These are phyloP conservation scores for Piprites chloris DNA, from an alignment of 2,113 vertebrate genomes.

Conservation along the genomic window DNA sequence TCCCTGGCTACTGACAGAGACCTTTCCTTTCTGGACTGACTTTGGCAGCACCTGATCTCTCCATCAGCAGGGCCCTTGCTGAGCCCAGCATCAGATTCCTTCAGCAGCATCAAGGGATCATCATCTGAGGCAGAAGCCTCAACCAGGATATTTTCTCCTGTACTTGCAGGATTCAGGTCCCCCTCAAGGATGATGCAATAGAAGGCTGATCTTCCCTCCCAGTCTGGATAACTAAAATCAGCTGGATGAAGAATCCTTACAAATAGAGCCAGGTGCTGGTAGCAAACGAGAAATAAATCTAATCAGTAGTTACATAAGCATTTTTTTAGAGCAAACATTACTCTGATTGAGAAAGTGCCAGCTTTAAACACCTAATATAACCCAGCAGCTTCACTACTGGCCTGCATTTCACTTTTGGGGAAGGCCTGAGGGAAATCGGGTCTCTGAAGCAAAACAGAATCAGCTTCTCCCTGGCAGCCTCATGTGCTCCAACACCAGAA, in stretches of 20 bases:
- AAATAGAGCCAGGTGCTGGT: neutral
- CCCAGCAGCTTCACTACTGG: neutral
- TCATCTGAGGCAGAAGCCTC: neutral
- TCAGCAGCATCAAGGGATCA: neutral
- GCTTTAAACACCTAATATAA: neutral
- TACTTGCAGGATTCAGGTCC: neutral
- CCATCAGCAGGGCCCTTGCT: neutral
- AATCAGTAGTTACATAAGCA: neutral
- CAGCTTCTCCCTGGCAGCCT: neutral
- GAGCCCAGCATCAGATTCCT: neutral
- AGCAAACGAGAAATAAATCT: neutral
- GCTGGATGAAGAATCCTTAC: neutral
- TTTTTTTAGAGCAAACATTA: neutral
- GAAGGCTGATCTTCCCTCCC: neutral
- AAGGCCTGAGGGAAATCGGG: neutral
- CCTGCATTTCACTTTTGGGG: neutral
- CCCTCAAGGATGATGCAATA: neutral
- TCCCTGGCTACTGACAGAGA: neutral
- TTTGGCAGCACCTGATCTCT: neutral
- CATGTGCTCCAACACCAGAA: rapidly evolving
- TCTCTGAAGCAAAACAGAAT: neutral
- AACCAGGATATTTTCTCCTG: neutral
- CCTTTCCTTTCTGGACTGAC: neutral
- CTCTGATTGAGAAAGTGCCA: neutral
- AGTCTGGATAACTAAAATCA: neutral